Percentiles rank a stretch among this genome's conserved stretches.
Evolutionary conservation across 2,888 invertebrate species (phyloP).

Genomic region (Seladonia tumulorum): DNA sequence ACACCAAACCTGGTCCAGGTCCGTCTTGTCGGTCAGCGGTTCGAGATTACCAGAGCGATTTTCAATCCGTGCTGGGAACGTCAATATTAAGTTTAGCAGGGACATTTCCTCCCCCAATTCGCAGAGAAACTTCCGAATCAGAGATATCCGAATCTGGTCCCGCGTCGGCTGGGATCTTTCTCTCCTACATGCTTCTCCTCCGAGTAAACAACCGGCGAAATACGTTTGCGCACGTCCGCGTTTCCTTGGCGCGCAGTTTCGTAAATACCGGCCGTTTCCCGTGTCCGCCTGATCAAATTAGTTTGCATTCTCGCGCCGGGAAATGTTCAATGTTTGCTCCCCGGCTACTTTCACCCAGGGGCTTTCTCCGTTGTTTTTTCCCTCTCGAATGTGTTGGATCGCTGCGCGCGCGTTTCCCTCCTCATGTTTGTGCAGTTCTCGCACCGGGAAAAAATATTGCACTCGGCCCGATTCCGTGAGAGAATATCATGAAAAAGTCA

Average conservation of each 20-base stretch:
- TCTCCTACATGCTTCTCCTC: background rate
- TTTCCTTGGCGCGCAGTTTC: constrained; percentile 7
- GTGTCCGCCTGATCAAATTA: constrained; percentile 24
- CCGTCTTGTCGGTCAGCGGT: background rate
- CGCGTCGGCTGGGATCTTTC: background rate
- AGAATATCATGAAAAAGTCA: background rate
- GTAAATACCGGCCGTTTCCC: constrained; percentile 25
- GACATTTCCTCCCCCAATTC: background rate
- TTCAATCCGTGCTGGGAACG: constrained; percentile 14
- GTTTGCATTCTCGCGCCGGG: constrained; percentile 12
- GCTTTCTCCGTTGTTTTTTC: background rate
- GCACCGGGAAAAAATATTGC: background rate
- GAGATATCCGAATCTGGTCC: background rate
- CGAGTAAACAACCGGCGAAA: constrained; percentile 10
- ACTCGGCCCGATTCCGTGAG: background rate
- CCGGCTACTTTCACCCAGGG: background rate
- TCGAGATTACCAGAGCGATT: constrained; percentile 31
- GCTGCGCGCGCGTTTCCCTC: background rate
- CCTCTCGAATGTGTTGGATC: background rate
- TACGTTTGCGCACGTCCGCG: constrained; percentile 23
- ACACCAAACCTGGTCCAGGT: background rate
- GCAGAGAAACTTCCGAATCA: background rate
- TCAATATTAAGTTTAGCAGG: constrained; percentile 65
- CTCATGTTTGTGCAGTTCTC: background rate
- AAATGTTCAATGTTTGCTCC: constrained; percentile 11